Conservation (phyloP, 1,140 invertebrate genomes). For the Saxidomus purpurata region DNA sequence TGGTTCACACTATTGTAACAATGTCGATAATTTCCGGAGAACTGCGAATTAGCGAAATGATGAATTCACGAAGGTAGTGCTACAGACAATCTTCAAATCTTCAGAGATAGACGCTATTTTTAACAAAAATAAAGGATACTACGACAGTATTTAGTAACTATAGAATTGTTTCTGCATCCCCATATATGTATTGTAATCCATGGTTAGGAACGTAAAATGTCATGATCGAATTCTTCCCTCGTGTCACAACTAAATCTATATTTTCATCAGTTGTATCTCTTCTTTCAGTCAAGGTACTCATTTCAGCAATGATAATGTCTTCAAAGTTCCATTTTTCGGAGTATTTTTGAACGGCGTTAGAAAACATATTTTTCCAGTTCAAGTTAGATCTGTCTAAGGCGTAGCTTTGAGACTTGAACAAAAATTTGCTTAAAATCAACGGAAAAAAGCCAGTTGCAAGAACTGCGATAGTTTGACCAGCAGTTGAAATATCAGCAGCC, state of each 20-base stretch:
- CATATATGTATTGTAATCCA: neutral
- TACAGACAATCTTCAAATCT: too few relatives aligned
- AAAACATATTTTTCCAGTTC: slow-evolving; percentile 25
- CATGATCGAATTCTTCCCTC: neutral
- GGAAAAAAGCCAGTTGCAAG: slow-evolving; percentile 38
- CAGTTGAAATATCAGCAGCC: slow-evolving; percentile 17
- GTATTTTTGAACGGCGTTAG: neutral
- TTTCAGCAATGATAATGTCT: neutral
- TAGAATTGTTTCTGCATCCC: neutral
- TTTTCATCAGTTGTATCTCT: too few relatives aligned
- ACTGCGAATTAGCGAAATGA: too few relatives aligned
- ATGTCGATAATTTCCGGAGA: too few relatives aligned
- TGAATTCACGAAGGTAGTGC: too few relatives aligned
- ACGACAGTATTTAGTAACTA: neutral
- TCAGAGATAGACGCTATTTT: neutral
- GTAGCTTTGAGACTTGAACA: neutral
- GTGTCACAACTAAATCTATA: too few relatives aligned
- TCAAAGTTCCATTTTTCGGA: slow-evolving; percentile 34
- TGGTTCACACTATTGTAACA: too few relatives aligned
- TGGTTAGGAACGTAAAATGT: neutral
- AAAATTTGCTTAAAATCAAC: slow-evolving; percentile 10
- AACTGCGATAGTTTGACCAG: slow-evolving; percentile 22
- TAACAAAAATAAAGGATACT: neutral
- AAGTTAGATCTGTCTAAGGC: slow-evolving; percentile 16
- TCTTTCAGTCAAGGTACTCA: too few relatives aligned